Evolutionary conservation across 1,140 invertebrate genomes (phyloP).

Genomic region (Homalodisca vitripennis): DNA sequence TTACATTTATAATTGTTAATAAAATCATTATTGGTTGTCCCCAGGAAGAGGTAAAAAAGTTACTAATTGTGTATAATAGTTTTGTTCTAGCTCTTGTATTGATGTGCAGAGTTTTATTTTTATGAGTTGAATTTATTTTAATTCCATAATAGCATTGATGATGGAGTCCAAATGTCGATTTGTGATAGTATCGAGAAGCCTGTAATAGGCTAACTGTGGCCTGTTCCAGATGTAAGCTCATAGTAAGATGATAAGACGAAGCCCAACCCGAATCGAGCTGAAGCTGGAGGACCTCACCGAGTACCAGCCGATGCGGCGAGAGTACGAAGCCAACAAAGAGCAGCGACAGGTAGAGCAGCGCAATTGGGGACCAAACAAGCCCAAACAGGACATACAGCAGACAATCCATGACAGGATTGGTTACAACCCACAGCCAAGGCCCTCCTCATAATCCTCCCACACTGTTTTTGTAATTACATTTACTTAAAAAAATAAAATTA

Average conservation of each 20-base stretch:
- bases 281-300: constrained; percentile 39
- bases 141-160: not conserved
- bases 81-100: not conserved
- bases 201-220: too few relatives aligned
- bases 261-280: constrained; percentile 38
- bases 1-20: too few relatives aligned
- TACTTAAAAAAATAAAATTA: not conserved
- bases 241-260: constrained; percentile 39
- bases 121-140: not conserved
- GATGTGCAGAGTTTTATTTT: not conserved
- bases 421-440: constrained; percentile 36
- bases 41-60: too few relatives aligned
- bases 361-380: constrained; percentile 18
- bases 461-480: not conserved
- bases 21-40: too few relatives aligned
- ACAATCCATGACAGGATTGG: constrained; percentile 39
- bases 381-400: constrained; percentile 33
- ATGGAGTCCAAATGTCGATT: not conserved
- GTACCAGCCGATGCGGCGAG: constrained; percentile 30
- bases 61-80: not conserved
- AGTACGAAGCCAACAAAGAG: constrained; percentile 31
- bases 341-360: constrained; percentile 26
- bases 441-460: constrained; percentile 21
- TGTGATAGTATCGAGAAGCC: not conserved
- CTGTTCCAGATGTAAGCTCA: too few relatives aligned